Evolutionary conservation across 2,113 vertebrate genomes (phyloP).

Genomic region (Corythaeola cristata): DNA sequence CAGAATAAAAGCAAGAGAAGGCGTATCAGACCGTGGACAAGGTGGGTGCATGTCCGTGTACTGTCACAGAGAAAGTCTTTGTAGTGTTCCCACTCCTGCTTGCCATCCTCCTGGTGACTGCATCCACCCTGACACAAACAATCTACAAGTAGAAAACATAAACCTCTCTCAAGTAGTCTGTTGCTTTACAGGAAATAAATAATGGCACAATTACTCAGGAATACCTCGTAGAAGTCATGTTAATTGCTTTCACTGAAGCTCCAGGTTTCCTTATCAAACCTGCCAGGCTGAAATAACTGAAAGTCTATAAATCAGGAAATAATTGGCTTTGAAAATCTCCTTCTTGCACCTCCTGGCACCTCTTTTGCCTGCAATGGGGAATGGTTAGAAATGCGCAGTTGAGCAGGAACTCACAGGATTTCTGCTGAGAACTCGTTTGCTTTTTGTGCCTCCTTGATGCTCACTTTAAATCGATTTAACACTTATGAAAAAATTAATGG

Average conservation of each 20-base stretch:
- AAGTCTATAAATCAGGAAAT: neutral
- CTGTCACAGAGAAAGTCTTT: neutral
- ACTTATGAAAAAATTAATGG: neutral
- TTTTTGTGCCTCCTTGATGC: neutral
- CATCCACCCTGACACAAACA: neutral
- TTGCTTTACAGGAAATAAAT: neutral
- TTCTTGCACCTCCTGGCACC: neutral
- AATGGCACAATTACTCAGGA: neutral
- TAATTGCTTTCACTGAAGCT: slow-evolving; percentile 29
- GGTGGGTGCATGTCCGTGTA: neutral
- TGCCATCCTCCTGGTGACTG: neutral
- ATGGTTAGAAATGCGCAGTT: neutral
- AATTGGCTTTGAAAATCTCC: neutral
- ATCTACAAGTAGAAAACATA: neutral
- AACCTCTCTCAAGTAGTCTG: neutral
- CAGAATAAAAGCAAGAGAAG: neutral
- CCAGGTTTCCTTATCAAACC: slow-evolving; percentile 16
- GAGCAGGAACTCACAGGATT: neutral
- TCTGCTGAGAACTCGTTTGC: neutral
- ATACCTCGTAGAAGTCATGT: neutral
- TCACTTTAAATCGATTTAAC: neutral
- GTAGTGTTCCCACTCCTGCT: neutral
- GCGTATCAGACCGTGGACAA: neutral
- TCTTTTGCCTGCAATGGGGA: neutral
- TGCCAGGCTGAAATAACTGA: neutral